phyloP scores from a whole-genome alignment of 2,797 vertebrate genomes.

The Pseudochaenichthys georgianus region DNA sequence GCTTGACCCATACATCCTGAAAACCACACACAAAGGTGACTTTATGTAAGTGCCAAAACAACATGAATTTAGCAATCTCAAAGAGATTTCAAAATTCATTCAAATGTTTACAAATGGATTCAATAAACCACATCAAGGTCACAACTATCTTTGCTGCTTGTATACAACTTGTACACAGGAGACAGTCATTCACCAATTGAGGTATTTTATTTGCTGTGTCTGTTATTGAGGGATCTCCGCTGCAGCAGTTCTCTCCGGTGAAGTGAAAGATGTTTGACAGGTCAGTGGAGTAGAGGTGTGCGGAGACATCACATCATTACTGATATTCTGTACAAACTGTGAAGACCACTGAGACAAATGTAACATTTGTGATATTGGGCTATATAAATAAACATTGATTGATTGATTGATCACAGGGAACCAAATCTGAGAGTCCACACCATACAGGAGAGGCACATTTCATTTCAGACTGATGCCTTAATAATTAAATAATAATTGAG shows the following conservation, averaged over 20 bases:
- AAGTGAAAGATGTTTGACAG: slow-evolving; percentile 21
- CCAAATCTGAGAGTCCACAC: too few species aligned
- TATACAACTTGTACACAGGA: slow-evolving; percentile 1
- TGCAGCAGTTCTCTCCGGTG: slow-evolving; percentile 1
- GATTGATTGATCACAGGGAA: too few species aligned
- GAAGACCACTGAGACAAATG: too few species aligned
- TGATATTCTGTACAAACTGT: too few species aligned
- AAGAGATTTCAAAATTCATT: background rate
- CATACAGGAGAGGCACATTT: too few species aligned
- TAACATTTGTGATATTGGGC: too few species aligned
- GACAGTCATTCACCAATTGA: background rate
- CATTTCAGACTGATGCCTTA: background rate
- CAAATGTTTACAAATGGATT: slow-evolving; percentile 1
- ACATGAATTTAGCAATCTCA: background rate
- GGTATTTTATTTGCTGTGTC: background rate
- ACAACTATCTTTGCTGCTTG: background rate
- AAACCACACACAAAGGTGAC: too few species aligned
- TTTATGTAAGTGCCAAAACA: background rate
- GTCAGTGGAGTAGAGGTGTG: slow-evolving; percentile 3
- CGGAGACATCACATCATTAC: too few species aligned
- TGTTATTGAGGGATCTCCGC: background rate
- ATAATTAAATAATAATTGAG: background rate
- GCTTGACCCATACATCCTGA: background rate
- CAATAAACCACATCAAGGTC: slow-evolving; percentile 38
- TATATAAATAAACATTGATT: too few species aligned